These are phyloP conservation scores for Plagodis dolabraria DNA, from an alignment of 2,888 invertebrate genomes.

Conservation along the genomic window DNA sequence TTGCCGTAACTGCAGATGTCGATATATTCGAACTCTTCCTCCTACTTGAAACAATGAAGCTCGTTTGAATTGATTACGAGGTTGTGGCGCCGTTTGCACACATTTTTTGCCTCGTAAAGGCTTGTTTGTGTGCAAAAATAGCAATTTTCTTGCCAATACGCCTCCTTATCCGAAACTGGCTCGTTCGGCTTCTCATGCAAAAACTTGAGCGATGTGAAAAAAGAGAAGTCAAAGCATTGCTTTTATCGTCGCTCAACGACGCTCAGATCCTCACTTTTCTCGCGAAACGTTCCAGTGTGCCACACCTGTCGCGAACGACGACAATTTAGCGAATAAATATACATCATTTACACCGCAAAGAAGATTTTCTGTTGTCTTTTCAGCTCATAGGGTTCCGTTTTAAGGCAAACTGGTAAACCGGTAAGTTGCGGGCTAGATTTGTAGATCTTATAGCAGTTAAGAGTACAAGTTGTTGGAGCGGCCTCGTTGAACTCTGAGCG, in stretches of 20 bases:
- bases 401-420: slow-evolving; percentile 29
- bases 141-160: slow-evolving; percentile 67
- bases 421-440: slow-evolving; percentile 27
- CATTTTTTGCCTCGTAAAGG: slow-evolving; percentile 64
- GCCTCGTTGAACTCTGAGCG: slow-evolving; percentile 40
- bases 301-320: slow-evolving; percentile 43
- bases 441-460: slow-evolving; percentile 37
- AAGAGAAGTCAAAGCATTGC: slow-evolving; percentile 54
- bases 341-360: slow-evolving; percentile 28
- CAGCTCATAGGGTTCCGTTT: slow-evolving; percentile 24
- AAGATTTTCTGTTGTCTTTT: slow-evolving; percentile 24
- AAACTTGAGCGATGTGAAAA: slow-evolving; percentile 53
- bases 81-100: slow-evolving; percentile 57
- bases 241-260: slow-evolving; percentile 59
- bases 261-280: slow-evolving; percentile 51
- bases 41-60: slow-evolving; percentile 65
- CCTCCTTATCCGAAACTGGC: slow-evolving; percentile 61
- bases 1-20: slow-evolving; percentile 56
- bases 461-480: slow-evolving; percentile 38
- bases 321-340: slow-evolving; percentile 36
- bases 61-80: slow-evolving; percentile 69
- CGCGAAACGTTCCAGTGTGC: slow-evolving; percentile 45
- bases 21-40: slow-evolving; percentile 63
- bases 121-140: slow-evolving; percentile 68
- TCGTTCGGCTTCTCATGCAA: slow-evolving; percentile 59